A percentile compares a stretch with the other conserved stretches of the same genome.
These are phyloP conservation scores for Physella acuta DNA, from an alignment of 1,140 invertebrate genomes.

Conservation along the genomic window DNA sequence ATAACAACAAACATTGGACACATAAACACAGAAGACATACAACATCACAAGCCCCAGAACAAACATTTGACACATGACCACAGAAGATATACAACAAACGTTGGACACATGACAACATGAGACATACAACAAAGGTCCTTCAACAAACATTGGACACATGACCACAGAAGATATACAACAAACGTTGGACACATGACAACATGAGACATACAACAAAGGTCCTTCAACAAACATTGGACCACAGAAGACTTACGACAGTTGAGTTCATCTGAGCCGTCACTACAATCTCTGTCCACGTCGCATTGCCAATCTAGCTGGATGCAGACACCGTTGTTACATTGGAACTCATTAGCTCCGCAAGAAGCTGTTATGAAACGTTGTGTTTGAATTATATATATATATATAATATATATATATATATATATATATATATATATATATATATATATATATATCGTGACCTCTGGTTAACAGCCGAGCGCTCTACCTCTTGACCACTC, in stretches of 20 bases:
- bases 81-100: neutral
- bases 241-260: constrained; percentile 56
- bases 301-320: constrained; percentile 92
- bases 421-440: too few relatives aligned
- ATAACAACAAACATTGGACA: neutral
- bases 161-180: neutral
- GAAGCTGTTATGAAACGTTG: too few relatives aligned
- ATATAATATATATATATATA: too few relatives aligned
- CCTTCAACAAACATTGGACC: too few relatives aligned
- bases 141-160: neutral
- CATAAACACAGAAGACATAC: neutral
- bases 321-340: constrained; percentile 70
- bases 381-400: too few relatives aligned
- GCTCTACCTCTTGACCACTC: too few relatives aligned
- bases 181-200: neutral
- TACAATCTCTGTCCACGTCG: constrained; percentile 89
- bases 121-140: neutral
- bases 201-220: neutral
- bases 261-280: constrained; percentile 73
- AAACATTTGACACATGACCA: neutral
- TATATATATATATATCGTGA: too few relatives aligned
- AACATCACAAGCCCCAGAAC: neutral
- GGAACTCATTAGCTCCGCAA: constrained; percentile 86
- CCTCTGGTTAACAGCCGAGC: too few relatives aligned
- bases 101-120: neutral